These are phyloP conservation scores for Rhinolophus ferrumequinum DNA, from an alignment of 2,113 vertebrate species.

Conservation along the genomic window DNA sequence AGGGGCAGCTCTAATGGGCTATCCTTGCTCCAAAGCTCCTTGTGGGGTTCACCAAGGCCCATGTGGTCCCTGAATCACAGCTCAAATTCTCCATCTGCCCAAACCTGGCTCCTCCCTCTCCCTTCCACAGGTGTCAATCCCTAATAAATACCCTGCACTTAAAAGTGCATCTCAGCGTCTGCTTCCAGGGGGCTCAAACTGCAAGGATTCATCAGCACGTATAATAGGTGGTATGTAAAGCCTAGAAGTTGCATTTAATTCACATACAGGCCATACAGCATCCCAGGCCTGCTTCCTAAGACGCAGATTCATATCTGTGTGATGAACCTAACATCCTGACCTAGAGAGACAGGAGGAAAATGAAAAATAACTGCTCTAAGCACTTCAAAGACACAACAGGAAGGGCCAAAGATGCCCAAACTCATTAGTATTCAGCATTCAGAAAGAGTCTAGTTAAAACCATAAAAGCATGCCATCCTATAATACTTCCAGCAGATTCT, in stretches of 20 bases:
- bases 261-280: not conserved
- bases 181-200: not conserved
- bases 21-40: not conserved
- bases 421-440: not conserved
- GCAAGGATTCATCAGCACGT: not conserved
- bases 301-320: not conserved
- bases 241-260: not conserved
- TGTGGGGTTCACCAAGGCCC: not conserved
- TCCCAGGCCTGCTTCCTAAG: not conserved
- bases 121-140: not conserved
- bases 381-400: not conserved
- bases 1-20: not conserved
- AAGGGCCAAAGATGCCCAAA: not conserved
- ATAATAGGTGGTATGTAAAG: not conserved
- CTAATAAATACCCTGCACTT: not conserved
- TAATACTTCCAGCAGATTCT: not conserved
- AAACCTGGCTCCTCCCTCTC: accelerated
- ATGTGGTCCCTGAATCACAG: not conserved
- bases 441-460: not conserved
- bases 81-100: not conserved
- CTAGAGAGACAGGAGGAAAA: not conserved
- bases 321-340: not conserved
- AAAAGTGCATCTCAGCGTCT: not conserved
- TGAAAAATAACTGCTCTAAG: not conserved
- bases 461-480: not conserved